Evolutionary conservation across 1,140 invertebrate species (phyloP).

Genomic region (Phocides pigmalion): DNA sequence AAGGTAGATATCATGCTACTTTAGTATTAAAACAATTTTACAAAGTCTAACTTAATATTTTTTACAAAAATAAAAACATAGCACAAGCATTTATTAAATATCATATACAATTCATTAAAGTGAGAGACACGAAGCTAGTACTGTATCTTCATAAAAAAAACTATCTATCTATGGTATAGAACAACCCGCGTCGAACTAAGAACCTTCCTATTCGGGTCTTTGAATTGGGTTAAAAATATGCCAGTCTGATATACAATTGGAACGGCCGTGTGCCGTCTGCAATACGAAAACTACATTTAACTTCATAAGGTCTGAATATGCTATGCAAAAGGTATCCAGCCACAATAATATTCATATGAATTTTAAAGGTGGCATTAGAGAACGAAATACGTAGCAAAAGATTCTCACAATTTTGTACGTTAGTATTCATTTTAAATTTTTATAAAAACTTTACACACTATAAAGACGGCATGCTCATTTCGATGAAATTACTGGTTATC

Average conservation of each 20-base stretch:
- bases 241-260: constrained; percentile 6
- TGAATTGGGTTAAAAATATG: constrained; percentile 1
- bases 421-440: constrained; percentile 1
- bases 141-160: neutral
- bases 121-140: neutral
- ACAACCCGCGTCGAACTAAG: neutral
- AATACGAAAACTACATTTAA: constrained; percentile 21
- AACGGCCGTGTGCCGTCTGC: constrained; percentile 4
- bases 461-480: too few species aligned
- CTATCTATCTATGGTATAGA: neutral
- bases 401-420: neutral
- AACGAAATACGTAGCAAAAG: constrained; percentile 8
- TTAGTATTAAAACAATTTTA: too few species aligned
- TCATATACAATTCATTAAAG: too few species aligned
- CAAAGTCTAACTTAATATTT: too few species aligned
- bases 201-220: neutral
- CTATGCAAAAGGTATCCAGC: constrained; percentile 11
- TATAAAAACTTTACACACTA: neutral
- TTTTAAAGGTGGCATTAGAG: constrained; percentile 6
- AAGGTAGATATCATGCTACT: too few species aligned
- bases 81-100: too few species aligned
- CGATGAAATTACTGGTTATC: too few species aligned
- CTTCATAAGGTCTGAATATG: constrained; percentile 15
- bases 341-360: constrained; percentile 17
- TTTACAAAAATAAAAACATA: too few species aligned